Evolutionary conservation across 2,888 invertebrate genomes (phyloP).

Genomic region (Phlogophora meticulosa): DNA sequence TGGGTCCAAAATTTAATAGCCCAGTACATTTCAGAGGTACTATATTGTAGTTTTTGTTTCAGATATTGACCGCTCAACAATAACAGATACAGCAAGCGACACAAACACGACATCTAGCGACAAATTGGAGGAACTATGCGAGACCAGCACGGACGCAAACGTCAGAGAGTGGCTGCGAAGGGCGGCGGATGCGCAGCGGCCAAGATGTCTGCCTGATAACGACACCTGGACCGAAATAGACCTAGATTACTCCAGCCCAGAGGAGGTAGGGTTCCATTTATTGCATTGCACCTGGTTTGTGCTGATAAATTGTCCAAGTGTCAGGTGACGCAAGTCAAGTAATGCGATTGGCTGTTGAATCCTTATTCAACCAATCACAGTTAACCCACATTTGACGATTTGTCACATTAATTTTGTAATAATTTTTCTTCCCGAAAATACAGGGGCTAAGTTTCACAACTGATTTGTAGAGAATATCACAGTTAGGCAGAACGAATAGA

Average conservation of each 20-base stretch:
- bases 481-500: too few relatives aligned
- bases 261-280: slow-evolving; percentile 82
- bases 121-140: slow-evolving; percentile 81
- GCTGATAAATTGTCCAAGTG: too few relatives aligned
- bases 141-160: slow-evolving; percentile 80
- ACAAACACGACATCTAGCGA: slow-evolving; percentile 80
- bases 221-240: slow-evolving; percentile 95
- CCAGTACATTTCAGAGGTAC: too few relatives aligned
- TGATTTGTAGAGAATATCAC: too few relatives aligned
- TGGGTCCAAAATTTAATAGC: too few relatives aligned
- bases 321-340: too few relatives aligned
- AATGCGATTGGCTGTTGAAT: too few relatives aligned
- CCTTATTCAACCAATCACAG: background rate
- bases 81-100: slow-evolving; percentile 84
- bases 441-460: too few relatives aligned
- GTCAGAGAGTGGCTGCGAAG: slow-evolving; percentile 86
- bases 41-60: slow-evolving; percentile 19
- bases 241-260: slow-evolving; percentile 93
- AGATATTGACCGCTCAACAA: slow-evolving; percentile 83
- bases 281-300: too few relatives aligned
- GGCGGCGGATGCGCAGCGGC: slow-evolving; percentile 74
- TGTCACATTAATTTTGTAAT: too few relatives aligned
- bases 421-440: too few relatives aligned
- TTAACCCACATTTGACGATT: background rate
- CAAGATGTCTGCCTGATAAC: slow-evolving; percentile 75